Base-by-base conservation (phyloP, 2,888 invertebrate genomes). In the Aleiodes alternator region DNA sequence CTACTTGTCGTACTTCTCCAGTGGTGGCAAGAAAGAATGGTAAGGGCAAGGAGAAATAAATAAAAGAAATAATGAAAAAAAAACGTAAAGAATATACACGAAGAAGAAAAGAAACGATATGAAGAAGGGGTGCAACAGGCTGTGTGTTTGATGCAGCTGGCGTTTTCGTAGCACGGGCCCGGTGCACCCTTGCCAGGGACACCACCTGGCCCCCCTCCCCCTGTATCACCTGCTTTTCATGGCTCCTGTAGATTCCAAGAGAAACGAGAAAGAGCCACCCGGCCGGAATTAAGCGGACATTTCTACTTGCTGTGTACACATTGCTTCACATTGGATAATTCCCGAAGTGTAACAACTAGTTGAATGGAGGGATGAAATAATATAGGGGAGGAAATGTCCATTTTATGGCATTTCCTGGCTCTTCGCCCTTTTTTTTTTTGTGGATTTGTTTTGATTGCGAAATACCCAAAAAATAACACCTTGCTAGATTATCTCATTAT, bases 101-200 rank as follows among this genome's bases (percentile, higher is more conserved):
- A 59, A 66, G 29, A 23, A 43, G 50, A 43, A 12, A 29, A 50
- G 51, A 69, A 14, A 43, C 34, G 38, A 57, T 43, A 53, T 31
- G 29, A 64, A 51, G 57, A 72, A 72, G 57, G 72, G 72, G 76
- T 76, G 59, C 72, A 72, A 55, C 61, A 75, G 68, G 68, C 68
- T 50, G 43, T 38, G 75, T 75, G 72, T 75, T 72, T 61, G 76
- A 56, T 66, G 76, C 78, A 78, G 76, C 75, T 78, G 72, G 29
- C 72, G 59, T 61, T 34, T 57, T 75, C 29, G 75, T 77, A 71
- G 80, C 81, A 79, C 82, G 80, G 79, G 86, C 85, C 87, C 84
- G 86, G 86, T 87, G 87, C 85, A 82, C 78, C 82, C 79, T 84
- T 80, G 43, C 81, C 81, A 80, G 79, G 80, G 79, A 79, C 79